Evolutionary conservation across 2,888 invertebrate genomes (phyloP).

Genomic region (Dasysyrphus albostriatus): DNA sequence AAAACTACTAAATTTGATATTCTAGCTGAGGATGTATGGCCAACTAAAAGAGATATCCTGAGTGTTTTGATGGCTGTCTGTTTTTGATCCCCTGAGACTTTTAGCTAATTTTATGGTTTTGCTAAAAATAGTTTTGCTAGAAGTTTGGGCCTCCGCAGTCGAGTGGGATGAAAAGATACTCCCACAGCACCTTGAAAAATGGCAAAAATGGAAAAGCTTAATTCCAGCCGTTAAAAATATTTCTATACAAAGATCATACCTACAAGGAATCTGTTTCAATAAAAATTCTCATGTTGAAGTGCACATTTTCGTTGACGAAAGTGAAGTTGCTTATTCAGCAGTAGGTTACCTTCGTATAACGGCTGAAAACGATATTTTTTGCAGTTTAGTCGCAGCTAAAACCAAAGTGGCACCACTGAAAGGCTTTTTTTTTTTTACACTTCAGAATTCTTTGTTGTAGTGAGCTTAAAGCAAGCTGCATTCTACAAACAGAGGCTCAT

Average conservation of each 20-base stretch:
- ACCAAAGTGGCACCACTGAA: too few relatives aligned
- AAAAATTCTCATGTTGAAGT: not conserved
- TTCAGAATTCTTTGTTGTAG: too few relatives aligned
- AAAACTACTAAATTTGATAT: not conserved
- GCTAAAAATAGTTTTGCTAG: conserved; percentile 41
- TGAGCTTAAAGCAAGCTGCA: too few relatives aligned
- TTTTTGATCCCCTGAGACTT: conserved; percentile 31
- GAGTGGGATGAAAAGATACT: conserved; percentile 30
- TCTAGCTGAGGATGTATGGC: conserved; percentile 16
- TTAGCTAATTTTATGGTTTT: conserved; percentile 61
- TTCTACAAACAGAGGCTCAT: too few relatives aligned
- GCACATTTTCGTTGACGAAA: conserved; percentile 21
- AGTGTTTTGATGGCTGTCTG: conserved; percentile 20
- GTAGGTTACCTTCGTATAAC: conserved; percentile 1
- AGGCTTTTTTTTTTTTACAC: too few relatives aligned
- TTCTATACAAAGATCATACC: conserved; percentile 1
- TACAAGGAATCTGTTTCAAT: too few relatives aligned
- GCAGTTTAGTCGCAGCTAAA: not conserved
- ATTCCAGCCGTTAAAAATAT: conserved; percentile 8
- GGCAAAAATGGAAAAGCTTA: not conserved
- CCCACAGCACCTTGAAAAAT: conserved; percentile 9
- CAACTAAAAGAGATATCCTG: conserved; percentile 39
- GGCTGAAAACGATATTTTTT: not conserved
- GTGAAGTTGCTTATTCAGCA: conserved; percentile 8
- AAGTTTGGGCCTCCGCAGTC: conserved; percentile 21